A percentile compares a stretch with the other conserved stretches of the same genome.
phyloP scores from a whole-genome alignment of 2,113 vertebrate species.

The Nymphicus hollandicus region DNA sequence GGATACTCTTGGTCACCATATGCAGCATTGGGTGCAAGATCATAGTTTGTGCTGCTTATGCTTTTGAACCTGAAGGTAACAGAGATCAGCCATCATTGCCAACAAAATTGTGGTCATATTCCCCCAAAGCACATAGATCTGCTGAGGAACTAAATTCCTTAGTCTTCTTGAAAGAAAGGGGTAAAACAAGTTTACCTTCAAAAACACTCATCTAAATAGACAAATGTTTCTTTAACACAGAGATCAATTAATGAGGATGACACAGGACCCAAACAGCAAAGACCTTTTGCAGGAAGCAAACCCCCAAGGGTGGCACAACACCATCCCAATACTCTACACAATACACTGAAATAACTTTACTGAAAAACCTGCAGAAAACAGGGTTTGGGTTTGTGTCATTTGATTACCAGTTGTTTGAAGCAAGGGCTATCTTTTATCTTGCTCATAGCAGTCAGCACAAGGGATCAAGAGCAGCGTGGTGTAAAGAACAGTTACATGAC shows the following conservation, averaged over 20 bases:
- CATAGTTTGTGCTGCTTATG: neutral
- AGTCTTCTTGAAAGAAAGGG: neutral
- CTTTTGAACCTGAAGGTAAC: neutral
- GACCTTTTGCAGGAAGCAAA: neutral
- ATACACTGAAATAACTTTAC: neutral
- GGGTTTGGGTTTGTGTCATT: neutral
- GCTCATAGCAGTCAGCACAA: neutral
- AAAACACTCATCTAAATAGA: neutral
- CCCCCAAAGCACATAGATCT: neutral
- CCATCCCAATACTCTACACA: neutral
- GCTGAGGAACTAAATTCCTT: neutral
- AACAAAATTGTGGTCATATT: rapidly evolving
- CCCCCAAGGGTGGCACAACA: neutral
- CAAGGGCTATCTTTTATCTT: neutral
- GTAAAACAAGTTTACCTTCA: neutral
- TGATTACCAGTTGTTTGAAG: neutral
- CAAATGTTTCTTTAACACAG: neutral
- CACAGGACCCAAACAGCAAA: neutral
- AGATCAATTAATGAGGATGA: neutral
- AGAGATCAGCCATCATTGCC: neutral
- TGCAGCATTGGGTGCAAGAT: too few species aligned
- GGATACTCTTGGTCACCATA: neutral
- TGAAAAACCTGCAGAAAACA: neutral
- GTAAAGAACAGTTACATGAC: neutral
- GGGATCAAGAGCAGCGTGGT: neutral